Conservation (phyloP, 1,140 invertebrate species). For the Diorhabda sublineata region DNA sequence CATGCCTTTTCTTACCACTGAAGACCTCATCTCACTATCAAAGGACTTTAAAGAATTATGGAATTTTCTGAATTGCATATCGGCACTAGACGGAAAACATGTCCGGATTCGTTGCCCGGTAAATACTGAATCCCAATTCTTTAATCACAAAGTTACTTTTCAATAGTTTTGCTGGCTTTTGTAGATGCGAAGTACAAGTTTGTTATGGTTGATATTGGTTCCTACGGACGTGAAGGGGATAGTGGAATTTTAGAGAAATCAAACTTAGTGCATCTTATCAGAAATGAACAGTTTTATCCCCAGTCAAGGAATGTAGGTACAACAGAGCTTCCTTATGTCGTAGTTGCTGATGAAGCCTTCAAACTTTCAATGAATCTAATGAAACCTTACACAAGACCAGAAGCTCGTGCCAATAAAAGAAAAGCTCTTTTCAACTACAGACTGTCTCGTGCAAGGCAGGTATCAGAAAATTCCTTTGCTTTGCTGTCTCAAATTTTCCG, state of each 20-base stretch:
- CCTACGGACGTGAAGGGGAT: conserved; percentile 45
- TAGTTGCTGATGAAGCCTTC: conserved; percentile 50
- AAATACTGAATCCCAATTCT: conserved; percentile 42
- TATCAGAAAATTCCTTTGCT: conserved; percentile 50
- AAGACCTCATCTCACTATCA: no score
- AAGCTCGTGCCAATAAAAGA: conserved; percentile 23
- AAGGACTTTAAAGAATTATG: no score
- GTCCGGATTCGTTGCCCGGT: conserved; percentile 13
- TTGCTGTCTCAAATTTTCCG: conserved; percentile 44
- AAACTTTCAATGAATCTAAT: conserved; percentile 45
- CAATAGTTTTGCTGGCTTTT: conserved; percentile 48
- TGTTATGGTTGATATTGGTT: conserved; percentile 47
- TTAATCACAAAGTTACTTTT: conserved; percentile 47
- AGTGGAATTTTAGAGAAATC: conserved; percentile 43
- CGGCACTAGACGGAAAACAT: conserved; percentile 43
- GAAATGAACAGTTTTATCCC: background rate
- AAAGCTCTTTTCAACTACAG: conserved; percentile 32
- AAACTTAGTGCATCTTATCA: background rate
- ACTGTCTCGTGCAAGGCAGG: conserved; percentile 31
- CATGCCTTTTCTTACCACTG: no score
- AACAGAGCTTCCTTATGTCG: conserved; percentile 13
- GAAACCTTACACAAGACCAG: conserved; percentile 46
- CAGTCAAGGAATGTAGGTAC: background rate
- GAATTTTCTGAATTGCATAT: no score
- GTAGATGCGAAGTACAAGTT: conserved; percentile 46